Evolutionary conservation across 2,113 vertebrate genomes (phyloP).

Genomic region (Varanus salvator): DNA sequence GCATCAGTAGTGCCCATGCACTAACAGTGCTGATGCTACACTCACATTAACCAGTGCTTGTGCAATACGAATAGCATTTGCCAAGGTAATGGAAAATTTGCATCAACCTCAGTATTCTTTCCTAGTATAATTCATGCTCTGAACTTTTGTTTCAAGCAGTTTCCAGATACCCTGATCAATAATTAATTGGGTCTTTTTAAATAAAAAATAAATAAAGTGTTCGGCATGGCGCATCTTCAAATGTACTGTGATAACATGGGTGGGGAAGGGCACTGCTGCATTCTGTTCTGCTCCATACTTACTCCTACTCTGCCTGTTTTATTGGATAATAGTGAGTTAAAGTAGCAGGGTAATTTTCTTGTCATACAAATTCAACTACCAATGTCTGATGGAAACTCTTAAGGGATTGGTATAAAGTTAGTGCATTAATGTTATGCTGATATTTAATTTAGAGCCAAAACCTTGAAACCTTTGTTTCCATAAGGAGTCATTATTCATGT

Average conservation of each 20-base stretch:
- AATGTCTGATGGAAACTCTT: constrained; percentile 51
- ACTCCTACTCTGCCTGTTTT: constrained; percentile 2
- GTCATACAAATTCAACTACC: constrained; percentile 15
- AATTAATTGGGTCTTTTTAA: not conserved
- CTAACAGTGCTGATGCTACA: too few species aligned
- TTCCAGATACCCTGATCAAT: not conserved
- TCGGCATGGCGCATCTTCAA: not conserved
- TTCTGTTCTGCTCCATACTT: constrained; percentile 56
- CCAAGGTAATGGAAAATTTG: too few species aligned
- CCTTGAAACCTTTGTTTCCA: constrained; percentile 25
- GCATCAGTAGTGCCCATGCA: too few species aligned
- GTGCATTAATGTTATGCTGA: constrained; percentile 23
- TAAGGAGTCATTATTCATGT: constrained; percentile 30
- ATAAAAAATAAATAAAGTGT: not conserved
- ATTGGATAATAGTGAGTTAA: constrained; percentile 60
- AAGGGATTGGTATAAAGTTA: constrained; percentile 3
- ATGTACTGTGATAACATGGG: not conserved
- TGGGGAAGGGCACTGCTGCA: constrained; percentile 17
- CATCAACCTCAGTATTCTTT: not conserved
- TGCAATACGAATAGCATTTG: too few species aligned
- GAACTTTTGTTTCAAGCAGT: constrained; percentile 12
- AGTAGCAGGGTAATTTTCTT: constrained; percentile 46
- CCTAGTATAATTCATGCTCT: not conserved
- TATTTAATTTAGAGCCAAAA: constrained; percentile 16
- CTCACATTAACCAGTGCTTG: too few species aligned